phyloP scores from a whole-genome alignment of 2,888 invertebrate species.

The Byasa hedistus region DNA sequence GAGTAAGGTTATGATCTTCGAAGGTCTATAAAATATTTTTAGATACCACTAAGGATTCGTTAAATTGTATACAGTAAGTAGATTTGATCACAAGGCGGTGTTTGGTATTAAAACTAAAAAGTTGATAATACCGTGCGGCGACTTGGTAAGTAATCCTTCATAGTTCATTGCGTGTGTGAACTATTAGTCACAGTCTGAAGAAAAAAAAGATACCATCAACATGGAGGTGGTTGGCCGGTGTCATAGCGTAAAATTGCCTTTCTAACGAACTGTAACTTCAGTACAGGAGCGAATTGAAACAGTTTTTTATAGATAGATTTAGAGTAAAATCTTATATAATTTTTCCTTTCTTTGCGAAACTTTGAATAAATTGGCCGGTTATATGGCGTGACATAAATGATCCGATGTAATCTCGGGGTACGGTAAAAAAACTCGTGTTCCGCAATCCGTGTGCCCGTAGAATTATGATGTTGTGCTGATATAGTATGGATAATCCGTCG shows the following conservation, averaged over 20 bases:
- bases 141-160: conserved; percentile 6
- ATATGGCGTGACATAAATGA: conserved; percentile 38
- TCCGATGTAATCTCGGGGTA: conserved; percentile 34
- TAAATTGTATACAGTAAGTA: too few relatives aligned
- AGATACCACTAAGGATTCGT: too few relatives aligned
- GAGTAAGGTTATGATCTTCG: background rate
- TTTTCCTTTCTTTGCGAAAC: conserved; percentile 20
- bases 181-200: conserved; percentile 6
- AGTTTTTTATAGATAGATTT: conserved; percentile 11
- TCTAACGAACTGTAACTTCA: conserved; percentile 21
- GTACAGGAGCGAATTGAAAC: conserved; percentile 13
- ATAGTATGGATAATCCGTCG: conserved; percentile 56
- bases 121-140: too few relatives aligned
- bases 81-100: too few relatives aligned
- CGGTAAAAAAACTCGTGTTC: conserved; percentile 38
- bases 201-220: conserved; percentile 4
- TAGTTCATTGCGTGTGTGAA: conserved; percentile 24
- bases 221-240: conserved; percentile 17
- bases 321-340: background rate
- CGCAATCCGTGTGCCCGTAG: conserved; percentile 36
- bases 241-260: conserved; percentile 25
- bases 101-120: background rate
- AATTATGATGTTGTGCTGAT: conserved; percentile 54
- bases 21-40: background rate
- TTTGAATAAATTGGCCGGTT: conserved; percentile 34